Evolutionary conservation across 1,140 invertebrate genomes (phyloP).

Genomic region (Trichomalopsis sarcophagae): DNA sequence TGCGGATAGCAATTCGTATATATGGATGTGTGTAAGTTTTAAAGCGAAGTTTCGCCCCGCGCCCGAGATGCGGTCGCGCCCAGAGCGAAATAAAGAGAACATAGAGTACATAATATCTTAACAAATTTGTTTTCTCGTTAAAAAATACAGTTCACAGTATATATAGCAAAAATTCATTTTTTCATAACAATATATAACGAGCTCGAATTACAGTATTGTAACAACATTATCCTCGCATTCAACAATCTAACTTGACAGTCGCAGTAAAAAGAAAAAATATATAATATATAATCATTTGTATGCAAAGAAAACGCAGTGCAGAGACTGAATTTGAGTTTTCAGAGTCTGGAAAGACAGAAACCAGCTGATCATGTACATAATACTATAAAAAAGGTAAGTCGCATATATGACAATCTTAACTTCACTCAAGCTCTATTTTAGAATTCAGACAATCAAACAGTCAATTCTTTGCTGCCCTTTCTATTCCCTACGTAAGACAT

Average conservation of each 20-base stretch:
- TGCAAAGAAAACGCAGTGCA: slow-evolving; percentile 24
- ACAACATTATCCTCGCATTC: slow-evolving; percentile 42
- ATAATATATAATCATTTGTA: neutral
- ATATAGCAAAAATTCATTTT: slow-evolving; percentile 45
- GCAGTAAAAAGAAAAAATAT: slow-evolving; percentile 38
- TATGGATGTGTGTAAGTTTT: slow-evolving; percentile 28
- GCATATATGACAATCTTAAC: slow-evolving; percentile 9
- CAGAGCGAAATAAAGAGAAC: slow-evolving; percentile 18
- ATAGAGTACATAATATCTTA: slow-evolving; percentile 41
- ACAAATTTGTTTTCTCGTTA: slow-evolving; percentile 41
- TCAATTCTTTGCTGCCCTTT: slow-evolving; percentile 18
- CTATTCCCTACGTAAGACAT: neutral
- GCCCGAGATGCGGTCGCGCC: neutral
- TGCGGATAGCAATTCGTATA: slow-evolving; percentile 4
- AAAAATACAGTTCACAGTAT: slow-evolving; percentile 42
- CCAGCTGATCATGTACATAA: slow-evolving; percentile 20
- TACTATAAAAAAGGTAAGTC: slow-evolving; percentile 35
- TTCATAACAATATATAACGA: slow-evolving; percentile 39
- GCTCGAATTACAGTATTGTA: slow-evolving; percentile 35
- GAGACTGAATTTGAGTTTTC: slow-evolving; percentile 11
- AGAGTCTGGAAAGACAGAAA: slow-evolving; percentile 17
- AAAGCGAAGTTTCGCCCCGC: slow-evolving; percentile 30
- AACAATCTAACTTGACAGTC: slow-evolving; percentile 40
- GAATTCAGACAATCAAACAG: neutral
- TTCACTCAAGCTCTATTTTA: neutral